phyloP scores from a whole-genome alignment of 2,113 vertebrate genomes.

The Lagopus muta region DNA sequence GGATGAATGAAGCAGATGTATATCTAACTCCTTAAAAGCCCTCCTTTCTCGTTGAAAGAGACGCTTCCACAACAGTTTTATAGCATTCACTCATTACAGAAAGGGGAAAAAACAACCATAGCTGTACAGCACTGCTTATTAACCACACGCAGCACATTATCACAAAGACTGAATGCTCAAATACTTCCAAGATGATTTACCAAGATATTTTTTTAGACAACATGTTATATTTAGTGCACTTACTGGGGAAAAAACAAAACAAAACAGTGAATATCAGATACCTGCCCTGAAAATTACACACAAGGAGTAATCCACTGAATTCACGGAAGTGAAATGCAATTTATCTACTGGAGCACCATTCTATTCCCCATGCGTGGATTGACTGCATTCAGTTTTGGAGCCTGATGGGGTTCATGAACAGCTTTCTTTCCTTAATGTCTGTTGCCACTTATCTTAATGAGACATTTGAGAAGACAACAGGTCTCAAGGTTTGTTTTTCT shows the following conservation, averaged over 20 bases:
- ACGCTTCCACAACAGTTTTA: background rate
- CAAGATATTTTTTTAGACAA: background rate
- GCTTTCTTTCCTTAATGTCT: background rate
- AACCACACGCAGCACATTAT: background rate
- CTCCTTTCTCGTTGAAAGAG: background rate
- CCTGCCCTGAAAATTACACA: background rate
- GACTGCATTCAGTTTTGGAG: no score
- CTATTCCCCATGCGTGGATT: no score
- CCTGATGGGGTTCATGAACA: background rate
- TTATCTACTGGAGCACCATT: no score
- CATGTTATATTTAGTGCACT: background rate
- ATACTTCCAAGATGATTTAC: background rate
- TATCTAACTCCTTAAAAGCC: no score
- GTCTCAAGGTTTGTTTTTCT: background rate
- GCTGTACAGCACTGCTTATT: background rate
- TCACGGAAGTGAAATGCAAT: background rate
- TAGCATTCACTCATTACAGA: background rate
- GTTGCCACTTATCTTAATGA: background rate
- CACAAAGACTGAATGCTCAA: background rate
- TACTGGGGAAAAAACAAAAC: background rate
- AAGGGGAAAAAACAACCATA: rapidly evolving
- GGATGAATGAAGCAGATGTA: no score
- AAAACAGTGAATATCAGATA: background rate
- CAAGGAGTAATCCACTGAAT: no score
- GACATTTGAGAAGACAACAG: background rate